phyloP scores from a whole-genome alignment of 2,797 vertebrate genomes.

The Sebastes kiyomatsui region DNA sequence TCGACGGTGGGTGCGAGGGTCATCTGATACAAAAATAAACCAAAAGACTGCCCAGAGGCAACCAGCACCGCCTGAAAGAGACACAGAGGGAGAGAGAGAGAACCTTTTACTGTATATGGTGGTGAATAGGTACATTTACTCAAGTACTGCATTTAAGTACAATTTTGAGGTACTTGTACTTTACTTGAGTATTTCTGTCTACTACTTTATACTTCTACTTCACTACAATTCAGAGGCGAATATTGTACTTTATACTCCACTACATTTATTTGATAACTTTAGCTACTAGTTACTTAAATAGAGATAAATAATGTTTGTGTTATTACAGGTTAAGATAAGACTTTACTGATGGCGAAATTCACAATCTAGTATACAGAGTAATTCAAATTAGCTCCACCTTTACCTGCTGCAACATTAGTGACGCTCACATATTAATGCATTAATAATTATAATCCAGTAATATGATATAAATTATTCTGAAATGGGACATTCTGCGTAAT shows the following conservation, averaged over 20 bases:
- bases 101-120: background rate
- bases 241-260: no score
- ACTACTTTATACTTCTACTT: no score
- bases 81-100: background rate
- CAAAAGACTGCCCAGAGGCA: constrained; percentile 86
- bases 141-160: background rate
- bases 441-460: background rate
- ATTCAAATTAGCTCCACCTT: background rate
- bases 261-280: no score
- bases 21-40: constrained; percentile 83
- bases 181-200: no score
- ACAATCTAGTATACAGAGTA: background rate
- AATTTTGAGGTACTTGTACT: background rate
- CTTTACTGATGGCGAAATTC: background rate
- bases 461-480: background rate
- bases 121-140: background rate
- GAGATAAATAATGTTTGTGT: background rate
- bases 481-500: no score
- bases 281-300: background rate
- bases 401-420: background rate
- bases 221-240: no score
- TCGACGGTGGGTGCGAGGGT: constrained; percentile 83
- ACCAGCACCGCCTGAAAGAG: constrained; percentile 78
- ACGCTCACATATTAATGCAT: background rate
- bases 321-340: background rate